Conservation (phyloP, 2,888 invertebrate genomes). For the Uloborus plumipes region DNA sequence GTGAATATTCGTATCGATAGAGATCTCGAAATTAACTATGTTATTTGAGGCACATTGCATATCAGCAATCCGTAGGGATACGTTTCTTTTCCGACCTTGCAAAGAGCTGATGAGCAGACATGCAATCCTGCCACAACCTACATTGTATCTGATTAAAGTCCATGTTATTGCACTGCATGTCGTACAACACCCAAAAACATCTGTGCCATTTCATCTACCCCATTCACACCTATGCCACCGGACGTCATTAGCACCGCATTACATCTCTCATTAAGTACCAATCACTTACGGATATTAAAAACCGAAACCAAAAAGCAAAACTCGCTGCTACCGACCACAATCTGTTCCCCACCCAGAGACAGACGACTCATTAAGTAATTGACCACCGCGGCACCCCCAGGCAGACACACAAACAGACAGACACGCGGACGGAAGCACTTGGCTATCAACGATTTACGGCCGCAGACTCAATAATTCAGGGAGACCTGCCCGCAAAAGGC, state of each 20-base stretch:
- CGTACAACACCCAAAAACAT: too few relatives aligned
- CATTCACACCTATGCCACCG: conserved; percentile 11
- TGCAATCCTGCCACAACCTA: too few relatives aligned
- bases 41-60: too few relatives aligned
- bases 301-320: conserved; percentile 11
- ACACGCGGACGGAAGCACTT: neutral
- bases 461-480: conserved; percentile 46
- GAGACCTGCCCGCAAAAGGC: conserved; percentile 17
- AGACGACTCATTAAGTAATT: conserved; percentile 49
- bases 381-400: conserved; percentile 25
- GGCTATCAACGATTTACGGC: conserved; percentile 40
- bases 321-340: conserved; percentile 22
- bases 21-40: too few relatives aligned
- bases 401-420: neutral
- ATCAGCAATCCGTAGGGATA: too few relatives aligned
- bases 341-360: conserved; percentile 27
- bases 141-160: too few relatives aligned
- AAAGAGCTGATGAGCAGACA: too few relatives aligned
- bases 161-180: too few relatives aligned
- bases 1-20: too few relatives aligned
- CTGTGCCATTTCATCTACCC: neutral
- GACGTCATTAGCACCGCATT: conserved; percentile 5
- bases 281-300: conserved; percentile 3
- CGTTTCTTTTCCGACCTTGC: too few relatives aligned
- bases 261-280: conserved; percentile 33